These are phyloP conservation scores for Ctenoplectra terminalis DNA, from an alignment of 1,140 invertebrate species.

Conservation along the genomic window DNA sequence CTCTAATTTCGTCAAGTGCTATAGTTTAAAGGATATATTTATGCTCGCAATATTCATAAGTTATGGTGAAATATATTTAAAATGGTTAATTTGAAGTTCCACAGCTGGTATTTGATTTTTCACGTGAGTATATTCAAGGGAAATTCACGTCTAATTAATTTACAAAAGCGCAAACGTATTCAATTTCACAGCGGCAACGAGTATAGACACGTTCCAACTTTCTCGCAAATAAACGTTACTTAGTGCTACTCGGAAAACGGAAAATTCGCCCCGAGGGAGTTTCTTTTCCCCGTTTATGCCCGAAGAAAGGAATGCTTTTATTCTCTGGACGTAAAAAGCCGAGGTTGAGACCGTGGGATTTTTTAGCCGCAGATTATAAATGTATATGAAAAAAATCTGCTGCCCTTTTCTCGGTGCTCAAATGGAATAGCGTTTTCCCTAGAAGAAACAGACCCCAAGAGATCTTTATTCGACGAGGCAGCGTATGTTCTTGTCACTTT, in stretches of 20 bases:
- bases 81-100: background rate
- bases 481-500: background rate
- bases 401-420: background rate
- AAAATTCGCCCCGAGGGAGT: conserved; percentile 28
- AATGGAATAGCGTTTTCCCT: background rate
- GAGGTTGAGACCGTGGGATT: conserved; percentile 3
- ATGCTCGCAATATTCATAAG: no score
- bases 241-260: background rate
- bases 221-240: conserved; percentile 52
- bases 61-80: background rate
- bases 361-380: conserved; percentile 44
- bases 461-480: background rate
- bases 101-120: background rate
- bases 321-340: conserved; percentile 23
- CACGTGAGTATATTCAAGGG: background rate
- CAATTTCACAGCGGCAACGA: background rate
- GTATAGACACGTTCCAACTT: conserved; percentile 47
- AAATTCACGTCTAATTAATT: background rate
- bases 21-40: background rate
- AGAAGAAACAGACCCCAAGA: background rate
- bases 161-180: background rate
- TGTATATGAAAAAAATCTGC: conserved; percentile 16
- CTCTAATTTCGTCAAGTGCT: no score
- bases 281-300: conserved; percentile 10
- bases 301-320: conserved; percentile 25